Evolutionary conservation across 2,888 invertebrate genomes (phyloP).

Genomic region (Melieria picta): DNA sequence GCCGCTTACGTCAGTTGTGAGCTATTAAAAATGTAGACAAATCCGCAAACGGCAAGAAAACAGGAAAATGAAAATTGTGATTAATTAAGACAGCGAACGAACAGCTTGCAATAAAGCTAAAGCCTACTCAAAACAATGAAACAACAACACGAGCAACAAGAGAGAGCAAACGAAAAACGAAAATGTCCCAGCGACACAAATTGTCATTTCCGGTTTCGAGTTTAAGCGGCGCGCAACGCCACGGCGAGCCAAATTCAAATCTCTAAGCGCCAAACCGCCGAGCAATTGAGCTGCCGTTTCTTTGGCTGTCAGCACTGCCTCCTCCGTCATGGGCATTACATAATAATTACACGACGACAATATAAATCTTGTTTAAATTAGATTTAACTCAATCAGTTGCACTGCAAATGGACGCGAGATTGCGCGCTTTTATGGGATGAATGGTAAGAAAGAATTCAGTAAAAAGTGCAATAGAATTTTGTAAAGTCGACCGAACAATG

Average conservation of each 20-base stretch:
- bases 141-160: neutral
- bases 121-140: constrained; percentile 12
- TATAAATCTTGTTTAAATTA: constrained; percentile 38
- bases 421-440: too few species aligned
- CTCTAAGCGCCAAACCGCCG: too few species aligned
- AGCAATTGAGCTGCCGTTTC: too few species aligned
- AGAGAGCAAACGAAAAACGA: constrained; percentile 3
- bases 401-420: too few species aligned
- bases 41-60: constrained; percentile 29
- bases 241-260: too few species aligned
- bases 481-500: too few species aligned
- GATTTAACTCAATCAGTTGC: constrained; percentile 8
- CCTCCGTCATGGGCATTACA: too few species aligned
- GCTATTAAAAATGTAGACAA: neutral
- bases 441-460: too few species aligned
- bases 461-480: too few species aligned
- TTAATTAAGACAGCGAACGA: constrained; percentile 50
- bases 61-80: constrained; percentile 57
- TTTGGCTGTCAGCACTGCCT: too few species aligned
- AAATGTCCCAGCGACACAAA: constrained; percentile 48
- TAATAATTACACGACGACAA: constrained; percentile 26
- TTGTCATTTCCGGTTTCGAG: constrained; percentile 54
- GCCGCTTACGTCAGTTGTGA: constrained; percentile 1
- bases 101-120: constrained; percentile 1
- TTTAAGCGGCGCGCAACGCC: too few species aligned